A percentile compares a stretch with the other conserved stretches of the same genome.
Conservation (phyloP, 2,797 vertebrate genomes). For the Paedocypris micromegethes region DNA sequence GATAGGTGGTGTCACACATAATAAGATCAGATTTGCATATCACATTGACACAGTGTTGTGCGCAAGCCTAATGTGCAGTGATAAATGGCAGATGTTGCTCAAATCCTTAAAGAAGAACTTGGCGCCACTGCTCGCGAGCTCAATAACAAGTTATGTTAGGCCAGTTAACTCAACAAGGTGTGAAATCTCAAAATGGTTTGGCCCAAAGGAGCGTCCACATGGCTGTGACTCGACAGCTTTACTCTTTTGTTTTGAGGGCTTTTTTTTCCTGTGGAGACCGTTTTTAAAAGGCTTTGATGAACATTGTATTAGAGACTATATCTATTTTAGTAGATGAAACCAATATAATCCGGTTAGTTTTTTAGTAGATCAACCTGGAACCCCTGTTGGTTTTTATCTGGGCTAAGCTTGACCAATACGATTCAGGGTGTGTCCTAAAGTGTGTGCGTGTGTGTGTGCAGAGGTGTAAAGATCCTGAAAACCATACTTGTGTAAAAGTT, state of each 20-base stretch:
- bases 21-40: constrained; percentile 42
- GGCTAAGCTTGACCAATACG: no score
- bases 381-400: no score
- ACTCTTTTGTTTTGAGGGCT: constrained; percentile 23
- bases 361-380: no score
- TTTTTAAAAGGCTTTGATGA: constrained; percentile 13
- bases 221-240: constrained; percentile 29
- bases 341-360: no score
- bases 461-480: no score
- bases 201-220: constrained; percentile 35
- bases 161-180: constrained; percentile 59
- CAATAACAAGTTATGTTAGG: constrained; percentile 56
- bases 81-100: constrained; percentile 53
- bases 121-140: constrained; percentile 53
- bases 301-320: constrained; percentile 25
- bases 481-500: no score
- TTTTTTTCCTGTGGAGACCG: constrained; percentile 23
- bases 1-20: constrained; percentile 25
- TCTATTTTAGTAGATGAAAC: constrained; percentile 18
- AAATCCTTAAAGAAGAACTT: constrained; percentile 45
- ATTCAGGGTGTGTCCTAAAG: no score
- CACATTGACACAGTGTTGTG: constrained; percentile 29
- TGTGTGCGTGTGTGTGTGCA: no score
- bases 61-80: constrained; percentile 35
- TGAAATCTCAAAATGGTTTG: constrained; percentile 54